Conservation (phyloP, 64 coral and sea anemone species). For the Montipora capricornis region DNA sequence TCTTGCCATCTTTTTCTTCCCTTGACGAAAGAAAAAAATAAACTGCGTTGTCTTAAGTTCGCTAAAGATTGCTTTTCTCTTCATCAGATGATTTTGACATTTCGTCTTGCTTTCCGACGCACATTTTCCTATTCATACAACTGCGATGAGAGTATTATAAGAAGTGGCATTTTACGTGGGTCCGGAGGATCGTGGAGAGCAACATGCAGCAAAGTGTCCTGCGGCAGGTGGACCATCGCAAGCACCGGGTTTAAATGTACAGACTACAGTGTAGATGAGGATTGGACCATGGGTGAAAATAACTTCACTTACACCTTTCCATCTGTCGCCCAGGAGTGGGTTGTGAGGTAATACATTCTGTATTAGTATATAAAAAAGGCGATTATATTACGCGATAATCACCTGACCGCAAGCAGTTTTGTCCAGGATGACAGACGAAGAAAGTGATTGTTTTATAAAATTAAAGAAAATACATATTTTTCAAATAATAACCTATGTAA, state of each 20-base stretch:
- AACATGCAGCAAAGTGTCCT: neutral
- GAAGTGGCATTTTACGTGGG: neutral
- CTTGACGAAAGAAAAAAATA: no score
- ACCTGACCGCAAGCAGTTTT: no score
- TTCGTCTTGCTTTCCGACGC: conserved; percentile 64
- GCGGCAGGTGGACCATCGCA: neutral
- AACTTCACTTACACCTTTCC: conserved; percentile 63
- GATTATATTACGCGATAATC: no score
- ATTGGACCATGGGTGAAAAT: conserved; percentile 79
- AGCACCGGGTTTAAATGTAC: conserved; percentile 56
- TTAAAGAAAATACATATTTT: no score
- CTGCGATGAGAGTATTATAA: conserved; percentile 46
- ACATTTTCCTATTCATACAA: conserved; percentile 12
- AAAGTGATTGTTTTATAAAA: no score
- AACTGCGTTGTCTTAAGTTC: no score
- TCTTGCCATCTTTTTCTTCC: no score
- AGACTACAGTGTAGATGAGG: conserved; percentile 65
- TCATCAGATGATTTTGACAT: conserved; percentile 54
- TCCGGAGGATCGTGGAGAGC: conserved; percentile 27
- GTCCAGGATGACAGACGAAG: no score
- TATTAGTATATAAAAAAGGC: no score
- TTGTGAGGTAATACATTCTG: neutral
- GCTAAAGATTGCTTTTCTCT: no score
- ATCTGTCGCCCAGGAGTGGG: neutral
- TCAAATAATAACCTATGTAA: no score